These are phyloP conservation scores for Lepus townsendii DNA, from an alignment of 2,797 vertebrate genomes.

Conservation along the genomic window DNA sequence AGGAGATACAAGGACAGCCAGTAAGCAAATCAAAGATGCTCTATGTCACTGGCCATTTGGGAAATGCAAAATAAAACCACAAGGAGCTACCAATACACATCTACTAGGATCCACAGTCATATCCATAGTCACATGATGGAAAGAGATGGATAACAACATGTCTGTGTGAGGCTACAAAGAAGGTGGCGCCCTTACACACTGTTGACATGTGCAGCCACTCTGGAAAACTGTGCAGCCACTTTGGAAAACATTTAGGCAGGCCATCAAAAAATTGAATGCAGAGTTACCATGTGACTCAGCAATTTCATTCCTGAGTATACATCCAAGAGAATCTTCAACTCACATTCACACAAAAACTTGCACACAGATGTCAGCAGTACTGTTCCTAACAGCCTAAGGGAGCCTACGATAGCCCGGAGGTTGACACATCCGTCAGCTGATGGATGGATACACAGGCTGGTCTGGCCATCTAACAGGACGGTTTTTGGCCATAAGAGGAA, in stretches of 20 bases:
- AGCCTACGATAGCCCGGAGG: neutral
- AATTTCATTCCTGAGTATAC: neutral
- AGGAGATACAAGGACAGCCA: neutral
- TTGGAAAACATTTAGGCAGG: neutral
- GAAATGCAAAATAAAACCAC: neutral
- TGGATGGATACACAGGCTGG: neutral
- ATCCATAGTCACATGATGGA: too few relatives aligned
- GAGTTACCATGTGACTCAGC: neutral
- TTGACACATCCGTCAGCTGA: neutral
- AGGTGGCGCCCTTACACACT: neutral
- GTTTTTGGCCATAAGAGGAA: neutral
- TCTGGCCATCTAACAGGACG: rapidly evolving
- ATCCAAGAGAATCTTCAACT: neutral
- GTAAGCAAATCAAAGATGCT: neutral
- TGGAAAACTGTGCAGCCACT: neutral
- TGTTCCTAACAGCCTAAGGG: neutral
- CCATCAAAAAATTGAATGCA: neutral
- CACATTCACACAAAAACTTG: neutral
- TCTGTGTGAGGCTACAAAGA: neutral
- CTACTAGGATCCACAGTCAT: neutral
- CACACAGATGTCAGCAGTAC: neutral
- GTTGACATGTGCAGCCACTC: neutral
- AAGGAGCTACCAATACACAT: neutral
- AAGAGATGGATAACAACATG: neutral
- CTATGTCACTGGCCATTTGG: neutral